phyloP scores from a whole-genome alignment of 2,797 vertebrate species.

The Halcyon leucocephala region DNA sequence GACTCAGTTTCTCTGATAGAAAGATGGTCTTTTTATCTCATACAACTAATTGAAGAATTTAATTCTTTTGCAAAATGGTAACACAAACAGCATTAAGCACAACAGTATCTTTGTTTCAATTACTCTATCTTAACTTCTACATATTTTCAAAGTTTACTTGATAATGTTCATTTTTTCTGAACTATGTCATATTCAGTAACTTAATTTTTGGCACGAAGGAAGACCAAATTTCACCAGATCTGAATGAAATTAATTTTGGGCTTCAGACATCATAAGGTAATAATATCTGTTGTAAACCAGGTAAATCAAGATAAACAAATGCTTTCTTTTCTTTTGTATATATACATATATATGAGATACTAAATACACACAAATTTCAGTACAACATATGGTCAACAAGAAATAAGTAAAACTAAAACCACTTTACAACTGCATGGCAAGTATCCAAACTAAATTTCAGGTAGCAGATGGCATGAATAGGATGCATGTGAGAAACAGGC shows the following conservation, averaged over 20 bases:
- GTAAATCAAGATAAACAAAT: constrained; percentile 40
- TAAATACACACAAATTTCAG: constrained; percentile 40
- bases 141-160: not conserved
- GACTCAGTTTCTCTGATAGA: not conserved
- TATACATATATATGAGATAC: not conserved
- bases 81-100: not conserved
- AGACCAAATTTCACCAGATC: not conserved
- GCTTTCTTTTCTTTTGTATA: not conserved
- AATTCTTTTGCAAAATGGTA: not conserved
- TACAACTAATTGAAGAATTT: not conserved
- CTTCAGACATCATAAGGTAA: not conserved
- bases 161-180: not conserved
- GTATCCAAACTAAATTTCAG: constrained; percentile 74
- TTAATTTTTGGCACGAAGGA: not conserved
- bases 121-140: not conserved
- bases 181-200: not conserved
- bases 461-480: constrained; percentile 72
- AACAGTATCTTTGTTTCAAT: not conserved
- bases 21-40: not conserved
- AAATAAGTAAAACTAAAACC: constrained; percentile 73
- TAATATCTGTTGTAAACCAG: not conserved
- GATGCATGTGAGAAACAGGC: constrained; percentile 67
- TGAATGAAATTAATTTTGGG: constrained; percentile 22
- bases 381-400: constrained; percentile 59
- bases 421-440: constrained; percentile 60